These are phyloP conservation scores for Caracal caracal DNA, from an alignment of 2,113 vertebrate genomes.

Conservation along the genomic window DNA sequence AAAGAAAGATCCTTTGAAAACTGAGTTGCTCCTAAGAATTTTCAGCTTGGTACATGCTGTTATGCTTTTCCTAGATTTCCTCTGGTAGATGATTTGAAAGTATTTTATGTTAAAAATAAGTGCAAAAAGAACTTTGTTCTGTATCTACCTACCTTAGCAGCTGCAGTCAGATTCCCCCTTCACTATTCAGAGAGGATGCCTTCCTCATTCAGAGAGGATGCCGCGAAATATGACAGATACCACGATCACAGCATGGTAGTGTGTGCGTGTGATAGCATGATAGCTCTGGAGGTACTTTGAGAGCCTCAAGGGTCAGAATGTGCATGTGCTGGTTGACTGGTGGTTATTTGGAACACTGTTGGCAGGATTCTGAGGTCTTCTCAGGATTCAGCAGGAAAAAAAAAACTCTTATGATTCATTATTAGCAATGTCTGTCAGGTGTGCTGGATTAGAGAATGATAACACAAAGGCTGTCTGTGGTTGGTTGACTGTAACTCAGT, in stretches of 20 bases:
- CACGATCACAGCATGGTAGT: neutral
- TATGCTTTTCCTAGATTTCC: neutral
- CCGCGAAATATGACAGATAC: neutral
- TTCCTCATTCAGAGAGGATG: neutral
- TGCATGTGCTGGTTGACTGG: neutral
- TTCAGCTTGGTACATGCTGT: neutral
- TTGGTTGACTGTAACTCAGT: neutral
- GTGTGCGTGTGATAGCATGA: neutral
- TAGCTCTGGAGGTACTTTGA: neutral
- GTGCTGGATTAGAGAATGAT: neutral
- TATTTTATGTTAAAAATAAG: constrained; percentile 56
- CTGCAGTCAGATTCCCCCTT: neutral
- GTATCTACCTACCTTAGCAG: neutral
- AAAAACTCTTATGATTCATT: neutral
- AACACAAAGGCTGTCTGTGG: neutral
- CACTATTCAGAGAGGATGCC: neutral
- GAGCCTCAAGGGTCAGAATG: too few species aligned
- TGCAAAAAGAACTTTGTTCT: constrained; percentile 7
- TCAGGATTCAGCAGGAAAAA: neutral
- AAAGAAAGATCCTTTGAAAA: constrained; percentile 22
- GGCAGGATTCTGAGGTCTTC: neutral
- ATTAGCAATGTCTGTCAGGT: neutral
- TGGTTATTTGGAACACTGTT: neutral
- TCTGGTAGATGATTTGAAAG: constrained; percentile 43
- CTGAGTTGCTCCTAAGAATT: constrained; percentile 14